Percentiles rank a stretch among this genome's conserved stretches.
phyloP scores from a whole-genome alignment of 2,888 invertebrate species.

The Sthenelais limicola region DNA sequence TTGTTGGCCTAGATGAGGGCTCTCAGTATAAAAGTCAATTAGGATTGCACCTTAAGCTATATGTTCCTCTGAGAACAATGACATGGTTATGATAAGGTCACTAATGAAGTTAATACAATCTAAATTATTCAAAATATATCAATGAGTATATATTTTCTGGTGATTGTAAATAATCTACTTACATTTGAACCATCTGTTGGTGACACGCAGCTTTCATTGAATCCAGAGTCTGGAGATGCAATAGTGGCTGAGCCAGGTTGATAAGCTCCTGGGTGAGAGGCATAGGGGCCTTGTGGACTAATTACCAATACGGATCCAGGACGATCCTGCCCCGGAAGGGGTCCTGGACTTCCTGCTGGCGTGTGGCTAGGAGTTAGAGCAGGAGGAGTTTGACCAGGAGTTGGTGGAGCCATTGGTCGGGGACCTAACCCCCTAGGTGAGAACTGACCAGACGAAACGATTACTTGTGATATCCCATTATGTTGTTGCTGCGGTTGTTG shows the following conservation, averaged over 20 bases:
- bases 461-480: too few species aligned
- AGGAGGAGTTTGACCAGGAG: not conserved
- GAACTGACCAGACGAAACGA: not conserved
- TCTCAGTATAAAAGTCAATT: too few species aligned
- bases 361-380: slow-evolving; percentile 11
- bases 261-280: not conserved
- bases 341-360: slow-evolving; percentile 10
- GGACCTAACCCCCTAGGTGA: not conserved
- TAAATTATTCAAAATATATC: too few species aligned
- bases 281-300: slow-evolving; percentile 1
- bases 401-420: not conserved
- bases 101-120: too few species aligned
- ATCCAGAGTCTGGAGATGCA: slow-evolving; percentile 66
- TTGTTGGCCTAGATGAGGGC: too few species aligned
- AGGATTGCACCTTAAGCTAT: too few species aligned
- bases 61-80: too few species aligned
- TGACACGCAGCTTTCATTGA: slow-evolving; percentile 62
- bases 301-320: slow-evolving; percentile 1
- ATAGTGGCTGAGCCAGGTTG: not conserved
- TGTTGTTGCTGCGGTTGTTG: too few species aligned
- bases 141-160: too few species aligned
- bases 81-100: too few species aligned
- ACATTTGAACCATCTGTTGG: slow-evolving; percentile 52
- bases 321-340: not conserved
- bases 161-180: too few species aligned